Base-by-base conservation (phyloP, 2,113 vertebrate genomes). In the Callospermophilus lateralis region DNA sequence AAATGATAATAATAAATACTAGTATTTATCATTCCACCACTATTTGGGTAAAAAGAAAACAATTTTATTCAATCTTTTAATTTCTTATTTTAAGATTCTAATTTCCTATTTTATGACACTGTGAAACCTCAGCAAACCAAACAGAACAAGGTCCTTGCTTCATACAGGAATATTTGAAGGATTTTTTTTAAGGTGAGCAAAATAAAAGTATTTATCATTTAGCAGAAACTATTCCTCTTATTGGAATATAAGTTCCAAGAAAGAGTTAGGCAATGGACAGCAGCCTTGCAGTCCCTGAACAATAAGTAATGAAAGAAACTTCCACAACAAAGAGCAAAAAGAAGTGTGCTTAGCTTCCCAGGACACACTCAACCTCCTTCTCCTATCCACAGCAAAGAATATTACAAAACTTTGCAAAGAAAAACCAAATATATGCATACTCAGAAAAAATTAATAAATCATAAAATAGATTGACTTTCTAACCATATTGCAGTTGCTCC, bases 401-500 rank as follows among this genome's bases (percentile, higher is more conserved):
- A 22, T 28, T 76, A 70, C 22, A 70, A 83, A 88, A 87, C 20
- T 15, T 51, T 84, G 0, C 8, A 63, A 95, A 84, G 45, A 79
- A 88, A 84, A 90, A 93, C 84, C 51, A 84, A 91, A 11, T n/a
- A 8, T 58, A 37, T 1, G 26, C 17, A 32, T 80, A 10, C 67
- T 89, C 65, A 74, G 79, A 79, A 91, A 91, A 96, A 89, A 79
- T 15, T 24, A 73, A 30, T 80, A 48, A 65, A 5, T 55, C 34
- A 42, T 24, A 53, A 80, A 89, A 84, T 10, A 83, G 74, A 77
- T 20, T 81, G 67, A 45, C 19, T 84, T 61, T 94, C 34, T 32
- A 92, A 89, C 19, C 65, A 67, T 12, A n/a, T 42, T 72, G 16
- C 4, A 48, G 34, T 9, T 55, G 34, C 3, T 90, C 9, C 17